Base-by-base conservation (phyloP, 2,888 invertebrate genomes). In the Flexamia atlantica region DNA sequence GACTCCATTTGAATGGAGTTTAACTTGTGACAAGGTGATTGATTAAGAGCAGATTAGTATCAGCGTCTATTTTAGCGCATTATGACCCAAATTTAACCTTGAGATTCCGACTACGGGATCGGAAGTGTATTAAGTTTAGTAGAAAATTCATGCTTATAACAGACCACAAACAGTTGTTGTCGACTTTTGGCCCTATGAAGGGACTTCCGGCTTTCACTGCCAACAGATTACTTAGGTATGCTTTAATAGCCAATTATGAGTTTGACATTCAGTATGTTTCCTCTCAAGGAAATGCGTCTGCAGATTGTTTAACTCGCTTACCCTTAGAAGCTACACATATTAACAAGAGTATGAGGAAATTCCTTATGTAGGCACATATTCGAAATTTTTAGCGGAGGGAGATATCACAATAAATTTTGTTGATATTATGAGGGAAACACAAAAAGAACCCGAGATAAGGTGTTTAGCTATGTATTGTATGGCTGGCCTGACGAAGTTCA, bases 91-190 rank as follows among this genome's bases (percentile, higher is more conserved):
- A 81, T 30, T 81, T 81, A n/a, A 20, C 30, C 20, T 7, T 81
- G 17, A 14, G 32, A 0, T n/a, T n/a, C n/a, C n/a, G 36, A 2
- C 60, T 81, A 81, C 53, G 81, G 64, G 9, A 30, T 81, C 30
- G 81, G 81, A n/a, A 36, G 60, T 64, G 60, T 30, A 10, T 64
- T 81, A 57, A 57, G n/a, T 82, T 40, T 42, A 17, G 64, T 70
- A 82, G 64, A 20, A 20, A 46, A 42, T 72, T 82, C 30, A 82
- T 46, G 40, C 70, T 70, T 20, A 20, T 82, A 25, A 82, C 82
- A 25, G 72, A 82, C 25, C 42, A 70, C 64, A 82, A 82, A 36
- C 70, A 50, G 25, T 46, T 82, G 23, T 46, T 80, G 50, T 36
- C 36, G 4, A 36, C 9, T 9, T 36, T 36, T 36, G 9, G 36